Conservation (phyloP, 2,888 invertebrate species). For the Megamerina dolium region DNA sequence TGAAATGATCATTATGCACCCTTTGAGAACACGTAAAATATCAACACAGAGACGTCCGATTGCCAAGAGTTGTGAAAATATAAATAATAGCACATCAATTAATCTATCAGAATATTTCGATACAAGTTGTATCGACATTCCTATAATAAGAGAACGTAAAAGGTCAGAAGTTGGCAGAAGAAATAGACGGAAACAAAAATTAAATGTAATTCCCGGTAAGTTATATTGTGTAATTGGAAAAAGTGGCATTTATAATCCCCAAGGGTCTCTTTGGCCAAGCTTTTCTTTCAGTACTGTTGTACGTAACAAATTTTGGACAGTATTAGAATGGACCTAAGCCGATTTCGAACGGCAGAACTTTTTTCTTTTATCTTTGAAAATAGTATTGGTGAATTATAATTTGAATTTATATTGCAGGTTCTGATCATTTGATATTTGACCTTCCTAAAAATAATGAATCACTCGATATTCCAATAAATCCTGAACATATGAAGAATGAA, state of each 20-base stretch:
- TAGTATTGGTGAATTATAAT: background rate
- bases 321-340: no score
- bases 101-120: conserved; percentile 14
- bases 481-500: background rate
- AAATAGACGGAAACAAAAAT: conserved; percentile 13
- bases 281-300: background rate
- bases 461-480: background rate
- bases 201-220: conserved; percentile 14
- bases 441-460: conserved; percentile 11
- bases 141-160: conserved; percentile 12
- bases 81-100: conserved; percentile 1
- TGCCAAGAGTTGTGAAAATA: background rate
- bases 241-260: no score
- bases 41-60: conserved; percentile 1
- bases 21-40: conserved; percentile 9
- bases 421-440: conserved; percentile 15
- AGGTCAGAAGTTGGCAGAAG: conserved; percentile 8
- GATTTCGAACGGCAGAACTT: no score
- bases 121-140: conserved; percentile 12
- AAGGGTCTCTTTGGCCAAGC: no score
- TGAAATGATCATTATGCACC: conserved; percentile 15
- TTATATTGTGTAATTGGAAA: background rate
- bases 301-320: background rate
- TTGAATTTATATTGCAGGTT: conserved; percentile 10
- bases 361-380: background rate